Evolutionary conservation across 2,797 vertebrate genomes (phyloP).

Genomic region (Pseudochaenichthys georgianus): DNA sequence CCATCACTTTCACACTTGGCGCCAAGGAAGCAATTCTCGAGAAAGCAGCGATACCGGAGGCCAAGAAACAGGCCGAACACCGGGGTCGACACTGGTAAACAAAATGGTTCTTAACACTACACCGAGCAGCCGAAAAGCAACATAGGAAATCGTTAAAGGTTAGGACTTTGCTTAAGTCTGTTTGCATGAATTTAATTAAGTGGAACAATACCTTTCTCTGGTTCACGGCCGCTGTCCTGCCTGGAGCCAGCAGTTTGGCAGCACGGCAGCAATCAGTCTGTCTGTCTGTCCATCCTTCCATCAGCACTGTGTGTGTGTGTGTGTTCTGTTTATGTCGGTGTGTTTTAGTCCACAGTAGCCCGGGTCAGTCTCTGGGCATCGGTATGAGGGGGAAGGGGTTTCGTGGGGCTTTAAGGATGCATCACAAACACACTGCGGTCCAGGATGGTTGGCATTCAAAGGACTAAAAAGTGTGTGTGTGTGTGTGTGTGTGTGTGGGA

Average conservation of each 20-base stretch:
- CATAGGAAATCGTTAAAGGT: slow-evolving; percentile 51
- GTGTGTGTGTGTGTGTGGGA: slow-evolving; percentile 35
- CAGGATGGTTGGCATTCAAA: slow-evolving; percentile 63
- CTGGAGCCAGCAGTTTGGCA: slow-evolving; percentile 59
- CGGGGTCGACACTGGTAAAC: background rate
- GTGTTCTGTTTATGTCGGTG: slow-evolving; percentile 29
- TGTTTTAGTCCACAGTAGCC: slow-evolving; percentile 77
- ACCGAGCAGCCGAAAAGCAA: slow-evolving; percentile 38
- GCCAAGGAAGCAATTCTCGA: no score
- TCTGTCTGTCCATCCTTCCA: slow-evolving; percentile 54
- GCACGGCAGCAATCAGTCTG: slow-evolving; percentile 46
- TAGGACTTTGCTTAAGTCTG: slow-evolving; percentile 40
- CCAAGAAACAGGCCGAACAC: no score
- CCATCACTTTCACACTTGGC: no score
- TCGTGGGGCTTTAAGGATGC: slow-evolving; percentile 32
- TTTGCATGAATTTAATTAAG: slow-evolving; percentile 56
- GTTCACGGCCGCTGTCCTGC: slow-evolving; percentile 48
- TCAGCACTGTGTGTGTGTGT: slow-evolving; percentile 39
- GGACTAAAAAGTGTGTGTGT: slow-evolving; percentile 2
- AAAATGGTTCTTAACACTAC: slow-evolving; percentile 29
- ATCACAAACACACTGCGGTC: slow-evolving; percentile 59
- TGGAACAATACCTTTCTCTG: slow-evolving; percentile 71
- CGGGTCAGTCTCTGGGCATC: slow-evolving; percentile 75
- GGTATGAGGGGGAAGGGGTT: slow-evolving; percentile 45
- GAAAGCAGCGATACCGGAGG: no score